Base-by-base conservation (phyloP, 2,888 invertebrate genomes). In the Oligia strigilis region DNA sequence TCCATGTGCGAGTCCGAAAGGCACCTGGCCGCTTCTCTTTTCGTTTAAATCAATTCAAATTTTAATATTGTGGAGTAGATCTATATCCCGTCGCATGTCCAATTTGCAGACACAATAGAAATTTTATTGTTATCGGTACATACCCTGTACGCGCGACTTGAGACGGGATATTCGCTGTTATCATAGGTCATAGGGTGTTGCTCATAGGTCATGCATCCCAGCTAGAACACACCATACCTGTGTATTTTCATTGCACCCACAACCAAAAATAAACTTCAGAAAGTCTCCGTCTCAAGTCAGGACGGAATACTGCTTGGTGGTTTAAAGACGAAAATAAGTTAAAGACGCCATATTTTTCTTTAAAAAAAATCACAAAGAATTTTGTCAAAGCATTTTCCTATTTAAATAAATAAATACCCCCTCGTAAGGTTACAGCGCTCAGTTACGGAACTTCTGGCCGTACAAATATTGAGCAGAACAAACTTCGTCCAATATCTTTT, bases 401-500 rank as follows among this genome's bases (percentile, higher is more conserved):
- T 83, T 62, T 55, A 71, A 62, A 82, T 72, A 72, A 75, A 84
- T 60, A 72, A 78, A 70, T 73, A 70, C 64, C 64, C 19, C 13
- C 14, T 60, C 23, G 23, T 9, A 72, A 75, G 75, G 40, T 73
- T 66, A 69, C n/a, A 58, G n/a, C 55, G 43, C 58, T 81, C 67
- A 49, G 77, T 60, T 77, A 11, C 76, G 23, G 6, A 85, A 81
- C 52, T 81, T 64, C 60, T 72, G 64, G 49, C 40, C 29, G 73
- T 81, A 46, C 83, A 75, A 82, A 75, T 86, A 78, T 87, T 73
- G 75, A 52, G 62, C 67, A 11, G 55, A 78, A 60, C 72, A 80
- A 82, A 86, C 78, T 87, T 80, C 46, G 46, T 65, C 72, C 74
- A 77, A 87, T 85, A 78, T 78, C 75, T 80, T 87, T 86, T 82